Evolutionary conservation across 1,140 invertebrate species (phyloP), one percentile per base, ranked within the genome.

Genomic region (Eumaeus atala): DNA sequence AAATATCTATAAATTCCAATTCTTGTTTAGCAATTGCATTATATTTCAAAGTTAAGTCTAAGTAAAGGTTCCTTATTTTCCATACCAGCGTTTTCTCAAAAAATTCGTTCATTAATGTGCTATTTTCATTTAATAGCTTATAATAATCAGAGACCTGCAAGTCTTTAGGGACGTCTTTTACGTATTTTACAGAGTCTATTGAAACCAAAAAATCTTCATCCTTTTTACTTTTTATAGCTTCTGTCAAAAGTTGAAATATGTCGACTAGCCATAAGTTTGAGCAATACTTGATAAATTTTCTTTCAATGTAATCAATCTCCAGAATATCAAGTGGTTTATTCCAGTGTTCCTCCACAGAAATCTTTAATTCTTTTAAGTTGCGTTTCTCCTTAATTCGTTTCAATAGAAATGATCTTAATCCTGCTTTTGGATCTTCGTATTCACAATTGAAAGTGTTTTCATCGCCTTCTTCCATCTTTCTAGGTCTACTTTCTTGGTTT

Each of bases 231-330:
- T 40, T 40, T 40, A 40, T 48, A 12, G 17, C 52, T 17, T 54
- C 18, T 16, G 21, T 47, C 0, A 48, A 21, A 54, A 35, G 12
- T 35, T n/a, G 12, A 35, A 9, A 14, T 48, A 47, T 21, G 11
- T 54, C 38, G 9, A 47, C 36, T 28, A 54, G 12, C 52, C 52
- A 54, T 11, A 48, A 42, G 9, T 36, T 28, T 11, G 42, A 12
- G 10, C 52, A 54, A 17, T 54, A 54, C 16, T 54, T 54, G 9
- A 54, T 5, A 54, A 47, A 54, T 17, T 54, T 54, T 36, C 33
- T 54, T 33, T 47, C 21, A 14, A 54, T 47, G 28, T 54, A 54
- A 14, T 36, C 52, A 10, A 47, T 21, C 33, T 54, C 52, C 11
- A 54, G 18, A 54, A 12, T 34, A 48, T 38, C 47, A 0, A 54